Percentiles rank a stretch among this genome's conserved stretches.
phyloP scores from a whole-genome alignment of 2,797 vertebrate genomes.

The Rhabdomys pumilio region DNA sequence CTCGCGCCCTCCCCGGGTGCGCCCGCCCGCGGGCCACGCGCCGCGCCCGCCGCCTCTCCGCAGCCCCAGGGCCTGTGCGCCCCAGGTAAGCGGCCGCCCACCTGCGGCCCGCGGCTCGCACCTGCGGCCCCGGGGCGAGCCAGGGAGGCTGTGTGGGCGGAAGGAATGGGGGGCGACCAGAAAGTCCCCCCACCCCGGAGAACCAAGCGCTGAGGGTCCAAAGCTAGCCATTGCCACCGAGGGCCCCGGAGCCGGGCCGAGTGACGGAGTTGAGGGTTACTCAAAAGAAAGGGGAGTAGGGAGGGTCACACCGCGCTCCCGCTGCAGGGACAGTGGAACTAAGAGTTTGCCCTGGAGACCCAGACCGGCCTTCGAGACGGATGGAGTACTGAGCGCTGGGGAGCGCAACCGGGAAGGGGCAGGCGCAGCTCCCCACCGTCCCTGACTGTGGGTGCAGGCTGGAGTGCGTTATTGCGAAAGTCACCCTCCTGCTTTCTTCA shows the following conservation, averaged over 20 bases:
- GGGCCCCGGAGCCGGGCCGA: background rate
- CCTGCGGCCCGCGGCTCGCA: constrained; percentile 79
- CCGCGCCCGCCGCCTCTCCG: constrained; percentile 75
- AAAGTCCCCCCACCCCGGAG: constrained; percentile 60
- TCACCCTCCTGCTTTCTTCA: background rate
- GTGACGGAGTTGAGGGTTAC: background rate
- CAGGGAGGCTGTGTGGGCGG: background rate
- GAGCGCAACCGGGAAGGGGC: background rate
- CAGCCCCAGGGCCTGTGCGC: constrained; percentile 77
- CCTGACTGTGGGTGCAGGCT: background rate
- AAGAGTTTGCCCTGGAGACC: constrained; percentile 55
- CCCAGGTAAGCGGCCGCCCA: constrained; percentile 85
- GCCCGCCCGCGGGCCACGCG: constrained; percentile 85
- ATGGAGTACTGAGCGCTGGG: background rate
- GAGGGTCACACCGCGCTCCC: background rate
- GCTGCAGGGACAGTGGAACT: background rate
- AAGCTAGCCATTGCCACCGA: background rate
- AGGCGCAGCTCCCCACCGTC: background rate
- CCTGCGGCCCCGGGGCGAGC: constrained; percentile 68
- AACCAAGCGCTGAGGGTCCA: background rate
- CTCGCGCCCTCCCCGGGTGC: constrained; percentile 86
- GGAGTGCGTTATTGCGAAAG: background rate
- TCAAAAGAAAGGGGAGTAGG: background rate
- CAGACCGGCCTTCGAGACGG: accelerated
- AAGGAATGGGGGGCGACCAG: background rate